Percentiles rank a stretch among this genome's conserved stretches.
Conservation (phyloP, 2,888 invertebrate genomes). For the Tenodera sinensis region DNA sequence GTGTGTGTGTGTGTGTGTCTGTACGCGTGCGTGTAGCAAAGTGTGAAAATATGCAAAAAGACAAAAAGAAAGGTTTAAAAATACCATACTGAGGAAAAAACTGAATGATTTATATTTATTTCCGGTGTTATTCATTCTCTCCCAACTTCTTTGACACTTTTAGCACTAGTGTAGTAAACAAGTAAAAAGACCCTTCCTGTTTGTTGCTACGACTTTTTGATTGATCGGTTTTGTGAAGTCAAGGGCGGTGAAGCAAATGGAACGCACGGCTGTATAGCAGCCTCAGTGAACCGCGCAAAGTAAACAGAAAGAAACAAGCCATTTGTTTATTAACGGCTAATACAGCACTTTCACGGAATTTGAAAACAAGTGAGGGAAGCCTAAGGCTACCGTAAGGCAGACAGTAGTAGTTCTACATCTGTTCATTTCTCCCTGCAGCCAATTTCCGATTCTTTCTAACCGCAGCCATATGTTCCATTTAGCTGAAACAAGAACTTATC, state of each 20-base stretch:
- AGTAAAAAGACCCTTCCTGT: not conserved
- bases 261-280: too few species aligned
- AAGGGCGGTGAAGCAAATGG: not conserved
- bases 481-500: not conserved
- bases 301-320: not conserved
- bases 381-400: not conserved
- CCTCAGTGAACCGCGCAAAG: not conserved
- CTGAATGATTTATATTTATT: too few species aligned
- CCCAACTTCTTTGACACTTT: too few species aligned
- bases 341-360: not conserved
- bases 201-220: not conserved
- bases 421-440: not conserved
- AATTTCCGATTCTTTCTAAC: not conserved
- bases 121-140: too few species aligned
- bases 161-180: too few species aligned
- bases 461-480: not conserved
- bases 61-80: too few species aligned
- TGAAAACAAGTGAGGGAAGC: not conserved
- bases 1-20: too few species aligned
- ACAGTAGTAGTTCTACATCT: not conserved
- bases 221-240: not conserved
- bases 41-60: too few species aligned
- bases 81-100: too few species aligned
- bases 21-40: too few species aligned
- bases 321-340: not conserved